phyloP scores from a whole-genome alignment of 1,140 invertebrate genomes.

The Drosophila rhopaloa region DNA sequence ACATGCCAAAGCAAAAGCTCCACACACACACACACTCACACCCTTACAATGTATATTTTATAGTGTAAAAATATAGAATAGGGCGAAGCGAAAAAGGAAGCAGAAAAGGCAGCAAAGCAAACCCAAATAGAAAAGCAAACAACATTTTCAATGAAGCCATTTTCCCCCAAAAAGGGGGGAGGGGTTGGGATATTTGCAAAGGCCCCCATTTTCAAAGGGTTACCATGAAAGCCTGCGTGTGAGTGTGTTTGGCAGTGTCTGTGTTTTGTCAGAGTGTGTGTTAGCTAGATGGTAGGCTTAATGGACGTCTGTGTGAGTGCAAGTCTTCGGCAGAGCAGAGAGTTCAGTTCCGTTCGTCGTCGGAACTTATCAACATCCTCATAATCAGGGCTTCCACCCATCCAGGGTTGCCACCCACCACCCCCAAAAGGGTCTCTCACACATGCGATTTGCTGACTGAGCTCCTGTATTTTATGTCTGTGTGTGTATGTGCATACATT shows the following conservation, averaged over 20 bases:
- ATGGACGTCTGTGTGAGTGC: conserved; percentile 49
- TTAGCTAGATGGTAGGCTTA: conserved; percentile 45
- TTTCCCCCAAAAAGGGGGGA: conserved; percentile 57
- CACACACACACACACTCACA: conserved; percentile 49
- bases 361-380: conserved; percentile 82
- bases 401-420: conserved; percentile 59
- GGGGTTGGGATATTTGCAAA: conserved; percentile 33
- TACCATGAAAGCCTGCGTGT: conserved; percentile 26
- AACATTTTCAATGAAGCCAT: conserved; percentile 83
- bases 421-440: conserved; percentile 37
- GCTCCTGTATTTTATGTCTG: conserved; percentile 32
- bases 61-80: conserved; percentile 82
- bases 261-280: conserved; percentile 13
- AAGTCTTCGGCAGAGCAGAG: conserved; percentile 41
- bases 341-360: conserved; percentile 45
- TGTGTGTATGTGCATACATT: conserved; percentile 56
- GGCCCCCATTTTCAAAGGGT: conserved; percentile 31
- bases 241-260: conserved; percentile 8
- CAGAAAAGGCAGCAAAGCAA: conserved; percentile 68
- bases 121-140: conserved; percentile 82
- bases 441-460: conserved; percentile 61
- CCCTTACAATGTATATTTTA: conserved; percentile 76
- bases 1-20: conserved; percentile 42
- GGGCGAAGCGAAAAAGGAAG: conserved; percentile 52
- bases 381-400: conserved; percentile 63